phyloP scores from a whole-genome alignment of 2,888 invertebrate species.

The Andrena bicolor region DNA sequence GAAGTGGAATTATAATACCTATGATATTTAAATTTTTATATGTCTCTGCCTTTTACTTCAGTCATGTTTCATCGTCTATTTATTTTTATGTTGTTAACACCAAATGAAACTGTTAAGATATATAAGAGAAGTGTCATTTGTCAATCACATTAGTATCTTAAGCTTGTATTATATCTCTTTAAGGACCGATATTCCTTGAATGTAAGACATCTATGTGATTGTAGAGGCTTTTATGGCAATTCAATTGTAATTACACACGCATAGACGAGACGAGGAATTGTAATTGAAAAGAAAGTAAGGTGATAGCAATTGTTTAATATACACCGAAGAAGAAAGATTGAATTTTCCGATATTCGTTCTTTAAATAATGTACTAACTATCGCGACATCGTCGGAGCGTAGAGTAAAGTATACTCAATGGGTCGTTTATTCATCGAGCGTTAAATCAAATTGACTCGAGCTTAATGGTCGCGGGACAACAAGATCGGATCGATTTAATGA shows the following conservation, averaged over 20 bases:
- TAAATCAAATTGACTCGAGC: slow-evolving; percentile 64
- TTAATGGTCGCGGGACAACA: slow-evolving; percentile 58
- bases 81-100: slow-evolving; percentile 37
- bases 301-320: slow-evolving; percentile 49
- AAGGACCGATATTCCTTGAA: slow-evolving; percentile 25
- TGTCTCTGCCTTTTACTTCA: slow-evolving; percentile 2
- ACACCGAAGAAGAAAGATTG: neutral
- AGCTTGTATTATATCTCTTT: slow-evolving; percentile 35
- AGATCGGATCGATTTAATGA: slow-evolving; percentile 73
- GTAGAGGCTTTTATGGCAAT: neutral
- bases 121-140: neutral
- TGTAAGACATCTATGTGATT: slow-evolving; percentile 36
- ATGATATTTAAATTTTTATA: slow-evolving; percentile 50
- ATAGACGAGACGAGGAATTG: neutral
- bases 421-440: slow-evolving; percentile 48
- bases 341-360: slow-evolving; percentile 11
- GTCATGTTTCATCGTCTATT: slow-evolving; percentile 39
- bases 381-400: slow-evolving; percentile 8
- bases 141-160: slow-evolving; percentile 7
- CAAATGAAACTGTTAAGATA: slow-evolving; percentile 51
- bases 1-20: slow-evolving; percentile 1
- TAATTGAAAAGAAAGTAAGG: neutral
- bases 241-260: slow-evolving; percentile 10
- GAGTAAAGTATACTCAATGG: slow-evolving; percentile 31
- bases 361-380: slow-evolving; percentile 4